Evolutionary conservation across 1,140 invertebrate species (phyloP).

Genomic region (Sitophilus oryzae): DNA sequence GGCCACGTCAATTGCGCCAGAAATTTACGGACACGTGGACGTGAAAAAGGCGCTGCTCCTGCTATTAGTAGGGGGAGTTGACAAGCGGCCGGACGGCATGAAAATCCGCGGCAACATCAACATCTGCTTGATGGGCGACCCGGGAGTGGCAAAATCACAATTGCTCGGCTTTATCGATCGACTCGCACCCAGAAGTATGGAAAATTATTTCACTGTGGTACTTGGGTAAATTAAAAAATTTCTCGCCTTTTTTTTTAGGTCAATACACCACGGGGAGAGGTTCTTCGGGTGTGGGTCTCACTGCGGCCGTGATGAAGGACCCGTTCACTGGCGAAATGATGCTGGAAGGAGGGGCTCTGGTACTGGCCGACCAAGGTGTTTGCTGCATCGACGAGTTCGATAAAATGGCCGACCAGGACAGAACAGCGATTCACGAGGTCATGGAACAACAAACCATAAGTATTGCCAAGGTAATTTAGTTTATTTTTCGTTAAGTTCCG

Average conservation of each 20-base stretch:
- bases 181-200: constrained; percentile 74
- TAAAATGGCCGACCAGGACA: constrained; percentile 95
- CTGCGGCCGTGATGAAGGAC: constrained; percentile 97
- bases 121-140: constrained; percentile 99
- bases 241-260: constrained; percentile 22
- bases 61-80: constrained; percentile 92
- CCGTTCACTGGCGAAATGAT: constrained; percentile 96
- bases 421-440: constrained; percentile 97
- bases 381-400: constrained; percentile 99
- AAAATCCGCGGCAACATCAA: constrained; percentile 93
- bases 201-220: constrained; percentile 21
- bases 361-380: constrained; percentile 94
- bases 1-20: constrained; percentile 90
- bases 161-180: constrained; percentile 92
- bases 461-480: constrained; percentile 80
- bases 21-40: constrained; percentile 98
- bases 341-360: constrained; percentile 95
- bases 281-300: constrained; percentile 95
- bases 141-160: constrained; percentile 98
- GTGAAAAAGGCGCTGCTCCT: constrained; percentile 95
- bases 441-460: constrained; percentile 99
- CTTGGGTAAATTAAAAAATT: neutral
- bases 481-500: neutral
- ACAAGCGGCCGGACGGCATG: constrained; percentile 78
- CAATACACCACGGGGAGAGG: constrained; percentile 67